Percentiles rank a stretch among this genome's conserved stretches.
These are phyloP conservation scores for Aplysia californica DNA, from an alignment of 1,140 invertebrate genomes.

Conservation along the genomic window DNA sequence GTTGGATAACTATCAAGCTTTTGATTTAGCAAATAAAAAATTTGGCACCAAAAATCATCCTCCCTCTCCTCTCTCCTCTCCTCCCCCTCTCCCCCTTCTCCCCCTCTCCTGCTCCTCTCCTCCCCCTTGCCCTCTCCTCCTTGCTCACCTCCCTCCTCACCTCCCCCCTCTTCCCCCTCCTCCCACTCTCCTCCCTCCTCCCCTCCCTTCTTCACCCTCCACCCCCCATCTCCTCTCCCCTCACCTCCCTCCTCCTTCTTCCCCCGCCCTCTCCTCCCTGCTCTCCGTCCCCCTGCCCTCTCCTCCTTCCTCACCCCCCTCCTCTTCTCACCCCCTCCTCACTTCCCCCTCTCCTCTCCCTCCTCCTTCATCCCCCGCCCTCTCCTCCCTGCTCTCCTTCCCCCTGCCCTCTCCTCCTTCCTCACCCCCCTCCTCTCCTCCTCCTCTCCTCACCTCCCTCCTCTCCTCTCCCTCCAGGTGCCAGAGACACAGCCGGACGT, in stretches of 20 bases:
- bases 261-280: neutral
- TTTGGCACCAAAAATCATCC: too few relatives aligned
- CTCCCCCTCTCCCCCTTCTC: too few relatives aligned
- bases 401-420: neutral
- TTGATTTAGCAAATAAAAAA: too few relatives aligned
- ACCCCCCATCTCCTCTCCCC: neutral
- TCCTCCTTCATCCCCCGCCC: neutral
- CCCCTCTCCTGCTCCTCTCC: too few relatives aligned
- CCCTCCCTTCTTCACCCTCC: neutral
- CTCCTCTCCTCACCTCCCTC: neutral
- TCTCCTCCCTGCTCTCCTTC: too few relatives aligned
- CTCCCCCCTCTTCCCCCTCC: neutral
- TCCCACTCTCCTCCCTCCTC: neutral
- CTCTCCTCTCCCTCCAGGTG: constrained; percentile 29
- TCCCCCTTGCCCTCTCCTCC: too few relatives aligned
- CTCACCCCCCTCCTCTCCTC: neutral
- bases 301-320: too few relatives aligned
- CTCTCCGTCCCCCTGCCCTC: too few relatives aligned
- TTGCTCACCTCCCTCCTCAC: neutral
- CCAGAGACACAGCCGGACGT: constrained; percentile 36
- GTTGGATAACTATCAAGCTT: too few relatives aligned
- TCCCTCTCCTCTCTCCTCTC: too few relatives aligned
- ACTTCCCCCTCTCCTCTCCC: neutral
- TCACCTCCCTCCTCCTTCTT: neutral
- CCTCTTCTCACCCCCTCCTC: neutral